phyloP scores from a whole-genome alignment of 2,113 vertebrate genomes.

The Progne subis region DNA sequence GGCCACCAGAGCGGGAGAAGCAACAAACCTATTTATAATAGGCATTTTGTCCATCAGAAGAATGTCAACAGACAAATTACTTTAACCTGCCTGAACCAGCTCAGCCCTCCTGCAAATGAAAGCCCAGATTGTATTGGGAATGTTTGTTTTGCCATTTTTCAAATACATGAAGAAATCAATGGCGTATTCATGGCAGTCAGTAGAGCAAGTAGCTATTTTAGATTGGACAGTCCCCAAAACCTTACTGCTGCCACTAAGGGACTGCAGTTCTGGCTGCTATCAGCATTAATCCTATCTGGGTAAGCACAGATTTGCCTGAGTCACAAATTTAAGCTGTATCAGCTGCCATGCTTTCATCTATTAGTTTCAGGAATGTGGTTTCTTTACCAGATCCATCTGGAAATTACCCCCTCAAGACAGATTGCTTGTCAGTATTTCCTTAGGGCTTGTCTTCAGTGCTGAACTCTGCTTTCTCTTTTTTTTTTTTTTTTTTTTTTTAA shows the following conservation, averaged over 20 bases:
- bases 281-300: constrained; percentile 38
- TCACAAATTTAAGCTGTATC: constrained; percentile 20
- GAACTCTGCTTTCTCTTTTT: background rate
- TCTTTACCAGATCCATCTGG: constrained; percentile 28
- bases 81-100: constrained; percentile 29
- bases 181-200: constrained; percentile 14
- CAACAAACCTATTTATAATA: constrained; percentile 25
- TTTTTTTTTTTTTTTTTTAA: background rate
- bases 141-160: constrained; percentile 50
- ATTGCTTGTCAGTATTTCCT: constrained; percentile 3
- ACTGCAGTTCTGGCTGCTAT: constrained; percentile 3
- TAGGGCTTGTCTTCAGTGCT: background rate
- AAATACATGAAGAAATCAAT: constrained; percentile 27
- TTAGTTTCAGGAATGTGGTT: constrained; percentile 50
- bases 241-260: background rate
- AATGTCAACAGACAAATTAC: constrained; percentile 54
- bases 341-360: constrained; percentile 29
- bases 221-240: background rate
- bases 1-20: background rate
- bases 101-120: constrained; percentile 1
- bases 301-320: constrained; percentile 6
- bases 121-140: constrained; percentile 6
- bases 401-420: background rate
- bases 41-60: constrained; percentile 35
- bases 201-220: constrained; percentile 27